Percentiles rank a stretch among this genome's conserved stretches.
These are phyloP conservation scores for Corydoras maculifer DNA, from an alignment of 2,113 vertebrate species.

Conservation along the genomic window DNA sequence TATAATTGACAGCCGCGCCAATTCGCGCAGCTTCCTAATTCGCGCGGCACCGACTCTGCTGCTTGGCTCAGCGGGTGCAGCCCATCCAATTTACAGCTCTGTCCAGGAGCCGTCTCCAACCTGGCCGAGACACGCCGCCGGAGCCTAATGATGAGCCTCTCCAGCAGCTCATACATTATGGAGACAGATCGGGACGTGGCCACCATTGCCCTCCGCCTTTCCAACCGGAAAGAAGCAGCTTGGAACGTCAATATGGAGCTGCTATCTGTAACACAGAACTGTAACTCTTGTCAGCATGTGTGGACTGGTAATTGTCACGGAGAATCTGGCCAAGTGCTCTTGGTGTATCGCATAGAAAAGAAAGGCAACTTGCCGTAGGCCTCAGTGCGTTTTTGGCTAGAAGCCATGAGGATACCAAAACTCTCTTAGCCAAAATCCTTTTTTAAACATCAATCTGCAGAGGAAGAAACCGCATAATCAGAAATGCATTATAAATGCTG, in stretches of 20 bases:
- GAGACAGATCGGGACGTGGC: constrained; percentile 41
- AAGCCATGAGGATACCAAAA: constrained; percentile 25
- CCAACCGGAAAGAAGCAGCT: constrained; percentile 35
- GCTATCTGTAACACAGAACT: constrained; percentile 34
- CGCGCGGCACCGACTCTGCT: constrained; percentile 40
- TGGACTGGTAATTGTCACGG: constrained; percentile 18
- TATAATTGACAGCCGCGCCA: constrained; percentile 45
- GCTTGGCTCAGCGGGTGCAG: constrained; percentile 42
- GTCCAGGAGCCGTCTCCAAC: constrained; percentile 46
- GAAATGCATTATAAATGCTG: constrained; percentile 38
- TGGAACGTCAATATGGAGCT: constrained; percentile 31
- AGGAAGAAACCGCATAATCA: constrained; percentile 24
- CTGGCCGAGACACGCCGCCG: constrained; percentile 34
- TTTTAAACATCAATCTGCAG: constrained; percentile 18
- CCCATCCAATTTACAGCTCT: constrained; percentile 49
- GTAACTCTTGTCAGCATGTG: constrained; percentile 29
- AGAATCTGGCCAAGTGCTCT: constrained; percentile 14
- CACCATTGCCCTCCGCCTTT: constrained; percentile 29
- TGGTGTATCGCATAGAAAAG: constrained; percentile 13
- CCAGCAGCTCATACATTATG: constrained; percentile 47
- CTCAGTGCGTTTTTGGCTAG: constrained; percentile 13
- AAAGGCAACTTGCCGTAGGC: constrained; percentile 23
- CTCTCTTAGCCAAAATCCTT: constrained; percentile 26
- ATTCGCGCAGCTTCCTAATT: constrained; percentile 38
- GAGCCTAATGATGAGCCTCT: constrained; percentile 43